A percentile compares a stretch with the other conserved stretches of the same genome.
Evolutionary conservation across 2,797 vertebrate genomes (phyloP).

Genomic region (Karalla daura): DNA sequence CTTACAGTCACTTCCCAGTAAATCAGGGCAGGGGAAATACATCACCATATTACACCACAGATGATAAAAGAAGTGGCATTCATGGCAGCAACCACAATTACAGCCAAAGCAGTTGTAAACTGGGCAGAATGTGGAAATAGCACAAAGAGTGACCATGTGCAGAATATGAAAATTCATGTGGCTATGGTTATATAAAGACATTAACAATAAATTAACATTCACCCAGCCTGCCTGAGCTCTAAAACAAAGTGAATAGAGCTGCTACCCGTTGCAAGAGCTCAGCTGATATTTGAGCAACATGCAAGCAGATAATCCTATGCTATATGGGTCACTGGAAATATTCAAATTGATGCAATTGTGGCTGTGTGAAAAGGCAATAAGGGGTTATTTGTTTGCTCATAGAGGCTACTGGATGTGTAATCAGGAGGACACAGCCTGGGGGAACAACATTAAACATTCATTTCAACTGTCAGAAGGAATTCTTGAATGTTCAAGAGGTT

Average conservation of each 20-base stretch:
- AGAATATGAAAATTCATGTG: conserved; percentile 34
- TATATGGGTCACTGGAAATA: conserved; percentile 48
- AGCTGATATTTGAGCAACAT: conserved; percentile 4
- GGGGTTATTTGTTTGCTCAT: conserved; percentile 5
- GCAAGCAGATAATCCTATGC: conserved; percentile 16
- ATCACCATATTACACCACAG: conserved; percentile 34
- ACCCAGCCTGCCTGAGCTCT: conserved; percentile 2
- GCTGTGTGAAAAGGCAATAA: conserved; percentile 22
- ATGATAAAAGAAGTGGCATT: conserved; percentile 54
- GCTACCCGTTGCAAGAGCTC: conserved; percentile 16
- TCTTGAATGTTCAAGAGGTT: conserved; percentile 17
- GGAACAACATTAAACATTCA: conserved; percentile 24
- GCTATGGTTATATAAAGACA: conserved; percentile 33
- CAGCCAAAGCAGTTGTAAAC: conserved; percentile 36
- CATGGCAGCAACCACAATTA: conserved; percentile 32
- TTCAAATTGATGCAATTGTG: conserved; percentile 9
- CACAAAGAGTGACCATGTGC: conserved; percentile 15
- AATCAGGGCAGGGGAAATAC: conserved; percentile 18
- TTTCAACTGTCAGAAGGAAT: conserved; percentile 27
- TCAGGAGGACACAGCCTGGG: not conserved
- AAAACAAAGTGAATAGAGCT: conserved; percentile 17
- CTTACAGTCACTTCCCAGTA: conserved; percentile 21
- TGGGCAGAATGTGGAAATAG: conserved; percentile 28
- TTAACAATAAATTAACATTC: conserved; percentile 31
- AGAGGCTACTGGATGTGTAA: conserved; percentile 6